Evolutionary conservation across 2,113 vertebrate species (phyloP).

Genomic region (Phyllostomus discolor): DNA sequence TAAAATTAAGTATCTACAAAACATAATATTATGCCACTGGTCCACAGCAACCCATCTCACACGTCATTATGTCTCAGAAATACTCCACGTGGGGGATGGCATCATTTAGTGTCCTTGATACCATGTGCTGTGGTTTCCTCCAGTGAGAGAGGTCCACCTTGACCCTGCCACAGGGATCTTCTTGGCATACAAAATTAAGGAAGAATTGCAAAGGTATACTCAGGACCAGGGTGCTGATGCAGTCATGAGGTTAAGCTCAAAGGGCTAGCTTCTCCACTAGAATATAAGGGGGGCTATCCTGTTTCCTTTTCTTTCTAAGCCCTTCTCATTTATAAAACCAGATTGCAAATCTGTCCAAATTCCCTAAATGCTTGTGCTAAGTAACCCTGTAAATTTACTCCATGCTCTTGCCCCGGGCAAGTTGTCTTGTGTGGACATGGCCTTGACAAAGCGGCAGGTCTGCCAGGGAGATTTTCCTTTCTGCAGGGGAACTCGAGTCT

Average conservation of each 20-base stretch:
- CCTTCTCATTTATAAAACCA: background rate
- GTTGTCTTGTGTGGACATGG: background rate
- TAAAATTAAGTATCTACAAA: background rate
- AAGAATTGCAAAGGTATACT: accelerated
- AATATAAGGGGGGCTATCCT: background rate
- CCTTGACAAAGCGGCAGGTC: background rate
- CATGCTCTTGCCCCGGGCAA: background rate
- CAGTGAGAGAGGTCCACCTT: background rate
- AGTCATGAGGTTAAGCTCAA: background rate
- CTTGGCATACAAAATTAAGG: background rate
- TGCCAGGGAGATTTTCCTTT: background rate
- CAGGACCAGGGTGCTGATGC: accelerated
- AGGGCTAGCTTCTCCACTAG: accelerated
- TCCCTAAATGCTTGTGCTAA: background rate
- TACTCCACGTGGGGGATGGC: accelerated
- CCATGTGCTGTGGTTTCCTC: background rate
- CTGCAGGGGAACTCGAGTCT: background rate
- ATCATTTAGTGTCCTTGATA: background rate
- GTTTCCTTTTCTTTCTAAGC: background rate
- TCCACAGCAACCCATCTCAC: background rate
- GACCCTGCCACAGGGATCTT: background rate
- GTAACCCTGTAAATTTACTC: background rate
- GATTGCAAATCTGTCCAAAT: background rate
- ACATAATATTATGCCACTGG: background rate
- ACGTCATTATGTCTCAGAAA: background rate